Base-by-base conservation (phyloP, 2,797 vertebrate genomes). In the Siniperca undulata region DNA sequence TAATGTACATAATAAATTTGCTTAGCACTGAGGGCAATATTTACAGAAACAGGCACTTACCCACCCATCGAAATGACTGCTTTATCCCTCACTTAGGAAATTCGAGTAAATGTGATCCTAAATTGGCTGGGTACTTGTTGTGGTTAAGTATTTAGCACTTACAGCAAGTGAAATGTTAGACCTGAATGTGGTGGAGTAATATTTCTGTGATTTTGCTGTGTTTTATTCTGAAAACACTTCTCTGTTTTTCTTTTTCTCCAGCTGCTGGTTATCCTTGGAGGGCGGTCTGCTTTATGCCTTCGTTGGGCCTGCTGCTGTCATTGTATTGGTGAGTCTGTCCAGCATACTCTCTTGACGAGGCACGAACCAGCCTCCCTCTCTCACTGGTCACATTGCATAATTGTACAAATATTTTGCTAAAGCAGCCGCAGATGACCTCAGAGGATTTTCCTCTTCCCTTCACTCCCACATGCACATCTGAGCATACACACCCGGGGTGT, bases 221-320 rank as follows among this genome's bases (percentile, higher is more conserved):
- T 50, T 70, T 59, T 80, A 6, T 78, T 12, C 12, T 55, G 67
- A 14, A 82, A 68, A 62, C 0, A 1, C 48, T n/a, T 38, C 0
- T 71, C 3, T 87, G n/a, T 77, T 70, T 27, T 69, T 69, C 9
- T 50, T 42, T 59, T 22, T 20, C 64, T 78, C 11, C 85, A 99
- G 98, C 91, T 99, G 98, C 94, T 99, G 98, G 98, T 95, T 99
- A 67, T 99, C 98, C 0, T 93, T 99, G 91, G 98, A 99, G 91
- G 98, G 98, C 0, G 98, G 98, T 20, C 93, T 99, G 79, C 97
- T 99, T 74, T 99, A 99, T 0, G 98, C 98, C 83, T 99, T 99
- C 17, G 98, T 99, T 55, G 98, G 98, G 66, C 98, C 98, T 0
- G 98, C 98, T 8, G 98, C 98, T 4, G 98, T 99, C 94, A 99